Conservation (phyloP, 2,888 invertebrate species). For the Drymonia ruficornis region DNA sequence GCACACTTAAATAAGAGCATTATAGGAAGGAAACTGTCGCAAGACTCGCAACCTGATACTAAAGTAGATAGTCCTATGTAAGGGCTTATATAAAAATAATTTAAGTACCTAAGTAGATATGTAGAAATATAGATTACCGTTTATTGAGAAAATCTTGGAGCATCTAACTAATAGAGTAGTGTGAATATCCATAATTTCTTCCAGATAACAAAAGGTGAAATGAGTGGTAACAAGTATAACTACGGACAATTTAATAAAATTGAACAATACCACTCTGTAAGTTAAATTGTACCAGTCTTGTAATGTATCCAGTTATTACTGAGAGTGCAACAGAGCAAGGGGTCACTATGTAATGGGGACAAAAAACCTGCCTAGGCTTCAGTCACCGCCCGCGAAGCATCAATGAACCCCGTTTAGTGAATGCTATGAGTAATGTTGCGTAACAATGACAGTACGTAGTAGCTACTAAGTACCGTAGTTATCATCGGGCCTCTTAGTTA, state of each 20-base stretch:
- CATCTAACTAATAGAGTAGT: no score
- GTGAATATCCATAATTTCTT: no score
- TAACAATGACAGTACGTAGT: constrained; percentile 2
- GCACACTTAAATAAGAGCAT: background rate
- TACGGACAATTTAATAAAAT: no score
- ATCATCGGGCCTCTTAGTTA: background rate
- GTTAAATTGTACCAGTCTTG: no score
- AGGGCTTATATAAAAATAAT: no score
- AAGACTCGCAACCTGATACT: background rate
- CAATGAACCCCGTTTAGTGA: background rate
- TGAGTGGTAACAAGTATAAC: no score
- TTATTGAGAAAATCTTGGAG: no score
- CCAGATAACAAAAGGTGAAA: no score
- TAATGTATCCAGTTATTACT: background rate
- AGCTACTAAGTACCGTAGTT: background rate
- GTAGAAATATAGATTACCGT: no score
- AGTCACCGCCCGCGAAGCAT: background rate
- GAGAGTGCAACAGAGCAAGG: background rate
- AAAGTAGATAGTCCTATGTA: background rate
- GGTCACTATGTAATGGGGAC: background rate
- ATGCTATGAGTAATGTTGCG: background rate
- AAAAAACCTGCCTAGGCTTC: background rate
- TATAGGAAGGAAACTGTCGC: background rate
- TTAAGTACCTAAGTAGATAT: no score
- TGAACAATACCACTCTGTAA: no score